Percentiles rank a stretch among this genome's conserved stretches.
These are phyloP conservation scores for Nesospiza acunhae DNA, from an alignment of 2,113 vertebrate genomes.

Conservation along the genomic window DNA sequence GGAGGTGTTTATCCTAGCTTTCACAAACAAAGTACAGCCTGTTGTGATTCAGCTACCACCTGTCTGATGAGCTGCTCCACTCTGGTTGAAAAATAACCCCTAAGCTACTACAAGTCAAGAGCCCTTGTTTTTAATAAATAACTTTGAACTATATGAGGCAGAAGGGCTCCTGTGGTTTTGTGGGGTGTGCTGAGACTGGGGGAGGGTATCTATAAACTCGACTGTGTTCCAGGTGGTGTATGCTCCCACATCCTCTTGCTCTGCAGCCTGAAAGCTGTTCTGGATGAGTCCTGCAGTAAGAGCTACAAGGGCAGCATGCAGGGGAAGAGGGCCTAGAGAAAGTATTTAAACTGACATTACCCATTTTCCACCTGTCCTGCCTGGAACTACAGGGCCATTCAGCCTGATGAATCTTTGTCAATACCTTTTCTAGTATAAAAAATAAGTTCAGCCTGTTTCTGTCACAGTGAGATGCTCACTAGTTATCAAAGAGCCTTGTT, in stretches of 20 bases:
- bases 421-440: background rate
- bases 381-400: background rate
- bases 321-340: background rate
- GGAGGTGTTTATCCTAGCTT: fast-evolving
- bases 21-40: background rate
- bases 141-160: background rate
- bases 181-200: background rate
- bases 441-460: background rate
- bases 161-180: background rate
- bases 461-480: background rate
- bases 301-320: background rate
- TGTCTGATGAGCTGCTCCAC: background rate
- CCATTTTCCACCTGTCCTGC: background rate
- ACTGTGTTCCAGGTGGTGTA: background rate
- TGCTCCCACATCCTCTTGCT: background rate
- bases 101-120: background rate
- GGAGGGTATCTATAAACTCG: background rate
- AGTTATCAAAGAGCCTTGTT: background rate
- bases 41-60: background rate
- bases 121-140: slow-evolving; percentile 9
- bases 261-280: background rate
- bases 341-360: background rate
- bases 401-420: background rate
- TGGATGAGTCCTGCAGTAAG: background rate
- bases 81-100: slow-evolving; percentile 35